Conservation (phyloP, 2,797 vertebrate species). For the Atherinosoma microstoma region DNA sequence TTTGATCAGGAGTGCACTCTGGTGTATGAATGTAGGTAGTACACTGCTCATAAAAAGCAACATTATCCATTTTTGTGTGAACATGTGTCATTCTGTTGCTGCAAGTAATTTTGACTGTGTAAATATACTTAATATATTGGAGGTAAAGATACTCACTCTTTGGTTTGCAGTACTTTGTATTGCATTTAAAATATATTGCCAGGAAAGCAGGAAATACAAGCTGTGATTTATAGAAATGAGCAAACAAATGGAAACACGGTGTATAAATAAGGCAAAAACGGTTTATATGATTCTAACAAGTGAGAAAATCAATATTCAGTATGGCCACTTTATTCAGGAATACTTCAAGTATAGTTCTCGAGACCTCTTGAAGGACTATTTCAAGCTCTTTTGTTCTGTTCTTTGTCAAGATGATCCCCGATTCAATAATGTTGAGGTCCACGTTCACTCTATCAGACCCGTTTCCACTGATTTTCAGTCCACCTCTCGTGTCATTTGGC, state of each 20-base stretch:
- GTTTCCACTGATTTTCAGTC: too few relatives aligned
- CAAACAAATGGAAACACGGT: too few relatives aligned
- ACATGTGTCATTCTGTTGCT: not conserved
- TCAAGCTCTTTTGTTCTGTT: not conserved
- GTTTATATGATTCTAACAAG: not conserved
- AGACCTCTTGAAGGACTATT: not conserved
- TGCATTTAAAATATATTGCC: too few relatives aligned
- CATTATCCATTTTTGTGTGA: not conserved
- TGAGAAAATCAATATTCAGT: not conserved
- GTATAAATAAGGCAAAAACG: too few relatives aligned
- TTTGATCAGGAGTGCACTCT: slow-evolving; percentile 34
- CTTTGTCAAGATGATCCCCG: not conserved
- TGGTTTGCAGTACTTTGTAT: not conserved
- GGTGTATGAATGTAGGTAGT: not conserved
- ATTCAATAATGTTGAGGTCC: too few relatives aligned
- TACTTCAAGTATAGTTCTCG: not conserved
- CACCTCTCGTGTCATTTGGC: too few relatives aligned
- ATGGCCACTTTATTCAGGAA: not conserved
- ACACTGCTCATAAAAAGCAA: not conserved
- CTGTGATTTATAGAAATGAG: not conserved
- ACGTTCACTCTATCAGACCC: too few relatives aligned
- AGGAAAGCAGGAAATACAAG: not conserved
- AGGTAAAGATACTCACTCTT: not conserved
- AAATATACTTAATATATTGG: not conserved
- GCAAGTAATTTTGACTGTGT: not conserved